phyloP scores from a whole-genome alignment of 2,888 invertebrate genomes.

The Brenthis ino region DNA sequence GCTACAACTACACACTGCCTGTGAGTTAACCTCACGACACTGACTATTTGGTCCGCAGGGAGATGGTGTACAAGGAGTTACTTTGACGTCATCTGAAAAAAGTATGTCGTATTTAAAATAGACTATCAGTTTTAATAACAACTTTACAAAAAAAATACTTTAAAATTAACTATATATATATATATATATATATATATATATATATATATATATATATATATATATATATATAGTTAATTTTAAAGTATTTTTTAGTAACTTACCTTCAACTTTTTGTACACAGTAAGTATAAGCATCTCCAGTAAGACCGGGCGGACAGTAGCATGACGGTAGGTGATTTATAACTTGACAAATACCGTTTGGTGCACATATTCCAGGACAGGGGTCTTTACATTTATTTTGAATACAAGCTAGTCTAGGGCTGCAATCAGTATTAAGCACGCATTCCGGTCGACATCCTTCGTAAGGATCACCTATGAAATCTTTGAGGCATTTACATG shows the following conservation, averaged over 20 bases:
- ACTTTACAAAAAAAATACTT: neutral
- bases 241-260: too few species aligned
- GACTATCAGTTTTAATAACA: neutral
- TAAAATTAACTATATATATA: neutral
- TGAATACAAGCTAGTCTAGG: slow-evolving; percentile 88
- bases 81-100: slow-evolving; percentile 62
- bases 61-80: slow-evolving; percentile 85
- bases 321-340: slow-evolving; percentile 89
- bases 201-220: neutral
- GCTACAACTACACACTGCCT: slow-evolving; percentile 88
- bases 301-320: slow-evolving; percentile 85
- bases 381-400: slow-evolving; percentile 90
- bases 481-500: slow-evolving; percentile 86
- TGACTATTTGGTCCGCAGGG: slow-evolving; percentile 91
- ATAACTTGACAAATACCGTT: slow-evolving; percentile 89
- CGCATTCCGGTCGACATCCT: slow-evolving; percentile 91
- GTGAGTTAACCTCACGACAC: slow-evolving; percentile 85
- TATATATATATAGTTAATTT: neutral
- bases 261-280: slow-evolving; percentile 69
- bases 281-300: slow-evolving; percentile 88
- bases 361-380: slow-evolving; percentile 87
- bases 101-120: neutral
- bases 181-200: neutral
- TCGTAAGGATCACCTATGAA: slow-evolving; percentile 77
- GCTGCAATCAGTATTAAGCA: slow-evolving; percentile 90